Conservation (phyloP, 2,113 vertebrate genomes). For the Desmodus rotundus region DNA sequence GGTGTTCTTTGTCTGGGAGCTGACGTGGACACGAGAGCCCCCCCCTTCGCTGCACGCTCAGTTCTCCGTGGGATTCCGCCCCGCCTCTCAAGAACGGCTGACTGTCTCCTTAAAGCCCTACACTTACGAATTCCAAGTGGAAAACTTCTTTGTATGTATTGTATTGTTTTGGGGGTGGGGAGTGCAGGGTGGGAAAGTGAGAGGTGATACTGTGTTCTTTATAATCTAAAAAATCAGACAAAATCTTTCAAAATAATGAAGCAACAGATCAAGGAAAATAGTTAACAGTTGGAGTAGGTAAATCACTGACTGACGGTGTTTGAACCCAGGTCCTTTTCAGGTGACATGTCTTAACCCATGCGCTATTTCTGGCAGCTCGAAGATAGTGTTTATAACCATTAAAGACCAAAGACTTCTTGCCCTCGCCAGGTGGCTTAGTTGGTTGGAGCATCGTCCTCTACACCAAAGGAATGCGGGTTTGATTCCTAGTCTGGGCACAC, state of each 20-base stretch:
- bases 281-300: too few species aligned
- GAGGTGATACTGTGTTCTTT: background rate
- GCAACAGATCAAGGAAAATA: background rate
- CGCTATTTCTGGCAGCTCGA: accelerated
- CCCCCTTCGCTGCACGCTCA: conserved; percentile 86
- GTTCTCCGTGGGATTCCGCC: conserved; percentile 90
- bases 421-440: too few species aligned
- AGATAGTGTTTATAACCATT: background rate
- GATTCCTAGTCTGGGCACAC: too few species aligned
- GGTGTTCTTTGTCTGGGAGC: conserved; percentile 94
- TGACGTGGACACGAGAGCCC: conserved; percentile 88
- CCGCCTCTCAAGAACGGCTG: conserved; percentile 80
- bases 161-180: background rate
- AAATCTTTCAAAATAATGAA: background rate
- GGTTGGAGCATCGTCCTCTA: too few species aligned
- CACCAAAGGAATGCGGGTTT: too few species aligned
- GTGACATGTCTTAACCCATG: accelerated
- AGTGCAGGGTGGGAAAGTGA: background rate
- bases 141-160: conserved; percentile 90
- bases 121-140: conserved; percentile 91
- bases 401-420: too few species aligned
- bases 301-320: accelerated
- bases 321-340: background rate
- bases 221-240: background rate
- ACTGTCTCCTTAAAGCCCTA: conserved; percentile 86